phyloP scores from a whole-genome alignment of 30 jellyfish, hydroid and myxozoan species.

The Phacellophora camtschatica region DNA sequence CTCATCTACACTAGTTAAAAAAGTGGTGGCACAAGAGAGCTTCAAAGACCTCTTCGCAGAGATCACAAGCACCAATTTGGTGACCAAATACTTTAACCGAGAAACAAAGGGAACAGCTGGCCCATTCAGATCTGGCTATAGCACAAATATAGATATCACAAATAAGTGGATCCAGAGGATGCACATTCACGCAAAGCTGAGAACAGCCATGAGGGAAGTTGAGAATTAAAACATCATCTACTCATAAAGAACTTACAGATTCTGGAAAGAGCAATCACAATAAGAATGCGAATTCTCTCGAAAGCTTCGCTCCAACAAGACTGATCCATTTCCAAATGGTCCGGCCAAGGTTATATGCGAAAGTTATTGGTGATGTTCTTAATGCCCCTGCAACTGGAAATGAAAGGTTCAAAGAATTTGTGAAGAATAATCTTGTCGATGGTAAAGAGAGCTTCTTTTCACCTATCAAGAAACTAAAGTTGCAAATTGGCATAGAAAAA shows the following conservation, averaged over 20 bases:
- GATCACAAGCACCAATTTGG: not conserved
- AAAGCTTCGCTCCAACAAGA: not conserved
- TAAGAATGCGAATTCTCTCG: not conserved
- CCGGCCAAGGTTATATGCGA: too few relatives aligned
- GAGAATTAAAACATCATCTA: not conserved
- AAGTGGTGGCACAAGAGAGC: not conserved
- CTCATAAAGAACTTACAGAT: not conserved
- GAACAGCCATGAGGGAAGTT: not conserved
- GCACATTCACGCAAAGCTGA: not conserved
- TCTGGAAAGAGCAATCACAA: not conserved
- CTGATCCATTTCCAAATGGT: not conserved
- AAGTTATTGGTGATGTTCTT: not conserved
- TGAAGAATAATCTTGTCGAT: not conserved
- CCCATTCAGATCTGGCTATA: constrained; percentile 1
- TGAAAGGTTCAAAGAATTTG: too few relatives aligned
- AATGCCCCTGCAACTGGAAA: too few relatives aligned
- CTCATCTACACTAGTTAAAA: not conserved
- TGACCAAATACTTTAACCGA: not conserved
- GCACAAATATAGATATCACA: not conserved
- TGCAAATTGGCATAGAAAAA: not conserved
- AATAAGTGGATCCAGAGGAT: constrained; percentile 6
- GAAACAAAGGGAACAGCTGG: constrained; percentile 12
- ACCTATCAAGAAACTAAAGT: not conserved
- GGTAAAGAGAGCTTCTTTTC: not conserved
- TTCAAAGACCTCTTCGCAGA: not conserved